Conservation (phyloP, 2,888 invertebrate genomes). For the Lamellibrachia satsuma region DNA sequence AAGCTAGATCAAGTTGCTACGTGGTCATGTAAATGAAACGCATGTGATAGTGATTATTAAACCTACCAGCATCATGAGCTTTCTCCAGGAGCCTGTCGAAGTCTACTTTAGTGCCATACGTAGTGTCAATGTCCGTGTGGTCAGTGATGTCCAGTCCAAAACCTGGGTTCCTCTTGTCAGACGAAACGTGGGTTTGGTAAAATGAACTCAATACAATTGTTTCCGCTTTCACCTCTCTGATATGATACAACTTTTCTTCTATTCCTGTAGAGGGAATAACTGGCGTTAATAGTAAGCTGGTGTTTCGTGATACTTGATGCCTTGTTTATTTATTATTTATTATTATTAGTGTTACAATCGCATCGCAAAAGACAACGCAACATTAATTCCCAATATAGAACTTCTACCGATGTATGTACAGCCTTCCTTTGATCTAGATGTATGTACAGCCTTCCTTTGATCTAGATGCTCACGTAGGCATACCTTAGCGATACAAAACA, state of each 20-base stretch:
- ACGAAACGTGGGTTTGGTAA: constrained; percentile 39
- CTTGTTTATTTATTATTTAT: background rate
- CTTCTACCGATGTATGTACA: too few relatives aligned
- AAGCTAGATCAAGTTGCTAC: background rate
- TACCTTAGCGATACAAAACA: too few relatives aligned
- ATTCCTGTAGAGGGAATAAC: constrained; percentile 45
- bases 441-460: too few relatives aligned
- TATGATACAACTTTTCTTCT: constrained; percentile 50
- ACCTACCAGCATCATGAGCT: constrained; percentile 37
- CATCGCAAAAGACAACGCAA: too few relatives aligned
- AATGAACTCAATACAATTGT: constrained; percentile 57
- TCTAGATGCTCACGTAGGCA: too few relatives aligned
- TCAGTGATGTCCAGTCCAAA: constrained; percentile 40
- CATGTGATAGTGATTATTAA: background rate
- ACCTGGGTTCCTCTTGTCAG: constrained; percentile 28
- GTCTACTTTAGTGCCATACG: constrained; percentile 36
- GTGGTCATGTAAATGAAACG: background rate
- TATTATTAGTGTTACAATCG: too few relatives aligned
- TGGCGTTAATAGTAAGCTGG: background rate
- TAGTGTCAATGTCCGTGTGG: constrained; percentile 36
- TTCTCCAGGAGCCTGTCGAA: constrained; percentile 34
- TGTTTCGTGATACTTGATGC: background rate
- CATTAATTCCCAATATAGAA: too few relatives aligned
- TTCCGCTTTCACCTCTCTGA: constrained; percentile 51
- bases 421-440: too few relatives aligned